Evolutionary conservation across 1,140 invertebrate species (phyloP).

Genomic region (Leptoteleia sp.): DNA sequence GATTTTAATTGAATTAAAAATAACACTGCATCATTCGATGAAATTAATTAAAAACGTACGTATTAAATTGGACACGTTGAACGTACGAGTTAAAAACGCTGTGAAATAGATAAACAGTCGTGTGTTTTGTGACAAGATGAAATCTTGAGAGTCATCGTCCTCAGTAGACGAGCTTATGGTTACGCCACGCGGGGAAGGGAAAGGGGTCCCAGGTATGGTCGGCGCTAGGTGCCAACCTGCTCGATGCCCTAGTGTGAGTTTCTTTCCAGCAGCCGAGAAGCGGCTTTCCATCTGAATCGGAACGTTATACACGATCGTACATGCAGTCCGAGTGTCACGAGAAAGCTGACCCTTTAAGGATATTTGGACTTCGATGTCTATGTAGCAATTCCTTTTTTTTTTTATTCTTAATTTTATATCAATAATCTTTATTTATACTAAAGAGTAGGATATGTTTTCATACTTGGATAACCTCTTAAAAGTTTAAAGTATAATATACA

Average conservation of each 20-base stretch:
- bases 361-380: conserved; percentile 9
- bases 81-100: conserved; percentile 10
- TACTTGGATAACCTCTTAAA: too few species aligned
- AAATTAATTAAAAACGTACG: background rate
- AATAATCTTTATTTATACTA: too few species aligned
- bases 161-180: conserved; percentile 36
- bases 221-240: conserved; percentile 53
- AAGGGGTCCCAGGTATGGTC: conserved; percentile 30
- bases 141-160: conserved; percentile 61
- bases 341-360: conserved; percentile 54
- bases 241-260: conserved; percentile 47
- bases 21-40: too few species aligned
- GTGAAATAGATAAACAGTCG: conserved; percentile 43
- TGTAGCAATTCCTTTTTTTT: background rate
- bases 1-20: too few species aligned
- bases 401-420: too few species aligned
- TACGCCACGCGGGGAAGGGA: conserved; percentile 2
- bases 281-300: conserved; percentile 46
- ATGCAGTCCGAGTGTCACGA: conserved; percentile 33
- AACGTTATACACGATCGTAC: conserved; percentile 33
- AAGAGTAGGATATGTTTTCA: too few species aligned
- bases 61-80: conserved; percentile 8
- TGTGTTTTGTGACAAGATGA: conserved; percentile 51
- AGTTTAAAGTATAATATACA: too few species aligned
- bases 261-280: conserved; percentile 36